Base-by-base conservation (phyloP, 2,888 invertebrate genomes). In the Ceriagrion tenellum region DNA sequence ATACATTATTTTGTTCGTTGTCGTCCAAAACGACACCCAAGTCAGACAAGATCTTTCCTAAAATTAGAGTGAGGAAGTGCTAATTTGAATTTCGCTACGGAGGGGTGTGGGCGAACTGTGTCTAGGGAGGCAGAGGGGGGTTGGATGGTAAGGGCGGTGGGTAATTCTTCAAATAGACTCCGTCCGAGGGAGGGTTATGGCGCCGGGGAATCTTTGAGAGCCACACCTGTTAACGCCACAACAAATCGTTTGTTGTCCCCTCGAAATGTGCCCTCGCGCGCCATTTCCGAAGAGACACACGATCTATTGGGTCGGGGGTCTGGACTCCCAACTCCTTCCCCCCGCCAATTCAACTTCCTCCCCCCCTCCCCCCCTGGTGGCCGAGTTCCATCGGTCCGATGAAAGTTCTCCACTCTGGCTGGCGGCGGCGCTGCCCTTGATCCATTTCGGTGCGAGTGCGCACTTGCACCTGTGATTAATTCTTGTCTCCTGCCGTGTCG, bases 201-300 rank as follows among this genome's bases (percentile, higher is more conserved):
- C 59, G 81, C 81, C 81, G 35, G 81, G 81, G 23, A 81, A 81
- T 13, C 35, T 18, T n/a, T 18, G 18, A 59, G 59, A 59, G 13
- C 35, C 81, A 35, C 81, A 81, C 81, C 81, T 81, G 81, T 81
- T 81, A 81, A 35, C 81, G 13, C 35, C 18, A 81, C 81, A 81
- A 81, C 35, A 35, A 81, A 35, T 81, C 18, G 81, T 35, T 18
- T 81, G 81, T 81, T 81, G 81, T 81, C 26, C 35, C 6, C 35
- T 81, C 16, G 30, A 81, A 81, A 81, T 81, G 23, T 12, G 16
- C 30, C 35, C 35, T 81, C 0, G 81, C 16, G 81, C 13, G 30
- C 35, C 30, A 35, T 81, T 81, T 81, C 30, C 81, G 26, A 35
- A 35, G 81, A 8, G 47, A 47, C 47, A 47, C 47, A 47, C 8